Evolutionary conservation across 2,888 invertebrate species (phyloP), one percentile per base, ranked within the genome.

Genomic region (Noctua comes): DNA sequence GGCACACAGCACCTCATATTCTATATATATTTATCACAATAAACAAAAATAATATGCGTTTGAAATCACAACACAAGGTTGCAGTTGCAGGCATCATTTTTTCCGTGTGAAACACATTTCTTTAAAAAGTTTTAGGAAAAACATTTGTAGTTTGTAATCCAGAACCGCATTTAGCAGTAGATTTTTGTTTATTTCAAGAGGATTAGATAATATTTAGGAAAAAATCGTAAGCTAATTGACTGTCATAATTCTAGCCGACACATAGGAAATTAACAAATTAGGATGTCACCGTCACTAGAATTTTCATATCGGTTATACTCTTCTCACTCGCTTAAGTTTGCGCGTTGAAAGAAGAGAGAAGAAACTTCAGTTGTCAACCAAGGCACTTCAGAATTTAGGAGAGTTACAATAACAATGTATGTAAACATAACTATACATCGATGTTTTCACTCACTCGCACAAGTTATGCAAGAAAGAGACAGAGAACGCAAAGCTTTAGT

Each of bases 1-100:
- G 93, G 90, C 24, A 95, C 96, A 82, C 94, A 94, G 78, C 96
- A 96, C 84, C 93, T 91, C 96, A 96, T 96, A 89, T 88, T 94
- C 46, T 10, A 59, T 27, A 36, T 31, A 11, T 70, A 74, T 79
- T 77, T 84, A 76, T 48, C 76, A 79, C 79, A 81, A 66, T 69
- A 86, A 73, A 79, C 66, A 65, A 72, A 54, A 78, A 48, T 68
- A 65, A 13, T 13, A 24, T 6, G 27, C 48, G 46, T 54, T 6
- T 40, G 62, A 46, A 57, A 71, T 64, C 73, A 69, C 24, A 73
- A 72, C 54, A 54, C 11, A 48, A 21, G 21, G 66, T 36, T 11
- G 5, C 40, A 54, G 66, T 36, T 43, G 10, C 21, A 74, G 24
- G 57, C 76, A 69, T 79, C 11, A 66, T 85, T 82, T 73, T 57